Base-by-base conservation (phyloP, 2,113 vertebrate species). In the Donacobius atricapilla region DNA sequence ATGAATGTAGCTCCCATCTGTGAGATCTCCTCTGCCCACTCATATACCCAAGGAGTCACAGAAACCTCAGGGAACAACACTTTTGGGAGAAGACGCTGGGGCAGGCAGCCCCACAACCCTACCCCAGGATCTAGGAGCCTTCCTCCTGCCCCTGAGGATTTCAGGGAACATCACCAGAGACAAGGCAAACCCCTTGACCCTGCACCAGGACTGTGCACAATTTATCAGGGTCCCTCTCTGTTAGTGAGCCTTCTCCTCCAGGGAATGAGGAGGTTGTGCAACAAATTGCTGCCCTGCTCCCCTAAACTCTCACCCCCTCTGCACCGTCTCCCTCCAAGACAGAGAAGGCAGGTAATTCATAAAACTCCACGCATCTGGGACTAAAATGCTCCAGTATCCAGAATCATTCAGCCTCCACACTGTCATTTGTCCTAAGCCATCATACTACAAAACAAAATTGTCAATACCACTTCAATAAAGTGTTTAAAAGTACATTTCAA, bases 211-310 rank as follows among this genome's bases (percentile, higher is more conserved):
- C 14, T 18, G 24, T 12, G n/a, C 56, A 35, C 23, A 71, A 7
- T 0, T 3, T 37, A 11, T 7, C 27, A 54, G 40, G 39, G 21
- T 27, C 44, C 31, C 25, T 47, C 65, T 48, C 28, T 1, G 1
- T 3, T 3, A 45, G 13, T 5, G 7, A 80, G 15, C 16, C 31
- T 83, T 48, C 35, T 13, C 11, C 14, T 33, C 10, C n/a, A 57
- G 0, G 1, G 47, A 65, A 47, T 0, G 0, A 84, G 17, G 16
- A 75, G 7, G 0, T 8, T 15, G 4, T 24, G 21, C 13, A 70
- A 54, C 9, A 39, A 58, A 50, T 9, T 16, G 33, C 24, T 50
- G 10, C 1, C 3, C 30, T 63, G 45, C 24, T 92, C 37, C 37
- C 24, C 10, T 13, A 9, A 65, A 51, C n/a, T 44, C 61, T 56